Evolutionary conservation across 2,113 vertebrate species (phyloP).

Genomic region (Mixornis gularis): DNA sequence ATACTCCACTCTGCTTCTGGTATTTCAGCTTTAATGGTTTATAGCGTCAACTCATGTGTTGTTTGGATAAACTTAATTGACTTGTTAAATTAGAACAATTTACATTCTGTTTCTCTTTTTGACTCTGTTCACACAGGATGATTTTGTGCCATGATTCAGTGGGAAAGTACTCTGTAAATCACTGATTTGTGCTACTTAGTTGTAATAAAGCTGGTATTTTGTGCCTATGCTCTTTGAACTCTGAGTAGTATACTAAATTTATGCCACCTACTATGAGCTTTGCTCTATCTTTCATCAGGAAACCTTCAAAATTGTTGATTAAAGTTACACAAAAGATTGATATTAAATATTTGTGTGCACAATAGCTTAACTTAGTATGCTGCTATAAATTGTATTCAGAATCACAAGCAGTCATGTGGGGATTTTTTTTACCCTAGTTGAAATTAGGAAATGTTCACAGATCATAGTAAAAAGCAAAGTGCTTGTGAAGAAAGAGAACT

Average conservation of each 20-base stretch:
- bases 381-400: neutral
- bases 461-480: neutral
- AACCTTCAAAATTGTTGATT: neutral
- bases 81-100: conserved; percentile 2
- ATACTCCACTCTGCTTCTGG: neutral
- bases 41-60: neutral
- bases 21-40: conserved; percentile 13
- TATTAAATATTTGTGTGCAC: neutral
- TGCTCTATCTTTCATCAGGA: neutral
- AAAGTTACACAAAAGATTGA: neutral
- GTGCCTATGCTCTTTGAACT: neutral
- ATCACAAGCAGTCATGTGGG: neutral
- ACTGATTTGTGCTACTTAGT: neutral
- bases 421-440: neutral
- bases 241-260: neutral
- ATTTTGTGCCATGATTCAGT: neutral
- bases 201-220: neutral
- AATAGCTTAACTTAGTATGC: neutral
- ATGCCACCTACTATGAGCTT: neutral
- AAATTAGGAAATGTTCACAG: neutral
- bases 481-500: neutral
- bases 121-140: neutral
- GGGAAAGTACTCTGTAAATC: neutral
- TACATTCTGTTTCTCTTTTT: neutral
- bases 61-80: conserved; percentile 26